Base-by-base conservation (phyloP, 1,140 invertebrate species). In the Spodoptera litura region DNA sequence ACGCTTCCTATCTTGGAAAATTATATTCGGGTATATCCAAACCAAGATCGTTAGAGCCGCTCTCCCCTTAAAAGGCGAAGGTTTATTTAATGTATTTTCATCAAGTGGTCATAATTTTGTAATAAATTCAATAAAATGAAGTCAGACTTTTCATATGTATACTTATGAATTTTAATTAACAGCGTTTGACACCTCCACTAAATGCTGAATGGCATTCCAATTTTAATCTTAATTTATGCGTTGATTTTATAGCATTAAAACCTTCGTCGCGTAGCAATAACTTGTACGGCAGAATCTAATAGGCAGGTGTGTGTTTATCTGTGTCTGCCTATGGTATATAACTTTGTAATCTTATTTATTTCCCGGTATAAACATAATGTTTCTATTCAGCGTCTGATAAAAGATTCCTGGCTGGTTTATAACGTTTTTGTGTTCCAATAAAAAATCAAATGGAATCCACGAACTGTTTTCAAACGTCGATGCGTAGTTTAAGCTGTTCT, bases 391-490 rank as follows among this genome's bases (percentile, higher is more conserved):
- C 53, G 38, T 62, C 73, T n/a, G 38, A 35, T 53, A 72, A 78
- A 73, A 15, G 68, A 78, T 72, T 72, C 49, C 25, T 61, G 55
- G 49, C 66, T 78, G 76, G 31, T 81, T 81, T 81, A 78, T 73
- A 20, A 56, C 35, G 38, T 73, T 74, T 55, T 78, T 75, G 76
- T 78, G 79, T 44, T 31, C 64, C 68, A 77, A 68, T 81, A 81
- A 81, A 81, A 81, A 59, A 59, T 73, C 49, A 73, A 72, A 73
- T 78, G 59, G 52, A 77, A 61, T 51, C 64, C 59, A 13, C 15
- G 35, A 58, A 77, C n/a, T 56, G 15, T 68, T 49, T 56, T 77
- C 75, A 58, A 77, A 58, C 58, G 35, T 20, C 27, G 15, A 61
- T 78, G n/a, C 27, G 44, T 15, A 15, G 10, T 13, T 49, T 49